Evolutionary conservation across 2,888 invertebrate species (phyloP).

Genomic region (Scaptomyza cyrtandrae): DNA sequence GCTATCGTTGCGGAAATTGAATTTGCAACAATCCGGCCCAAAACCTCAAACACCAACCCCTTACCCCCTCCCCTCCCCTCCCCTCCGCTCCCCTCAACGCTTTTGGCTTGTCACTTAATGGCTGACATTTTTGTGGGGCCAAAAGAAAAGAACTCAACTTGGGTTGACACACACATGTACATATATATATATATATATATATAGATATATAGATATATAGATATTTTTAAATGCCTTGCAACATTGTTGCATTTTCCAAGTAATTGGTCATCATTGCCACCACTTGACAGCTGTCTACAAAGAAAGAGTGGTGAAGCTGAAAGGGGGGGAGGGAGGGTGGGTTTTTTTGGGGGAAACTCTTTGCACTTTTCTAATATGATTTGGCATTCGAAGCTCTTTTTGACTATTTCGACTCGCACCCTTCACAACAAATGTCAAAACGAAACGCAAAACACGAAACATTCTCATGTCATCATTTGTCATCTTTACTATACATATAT

Average conservation of each 20-base stretch:
- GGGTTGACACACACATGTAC: background rate
- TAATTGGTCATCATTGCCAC: slow-evolving; percentile 72
- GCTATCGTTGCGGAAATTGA: slow-evolving; percentile 67
- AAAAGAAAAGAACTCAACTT: slow-evolving; percentile 18
- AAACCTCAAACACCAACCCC: background rate
- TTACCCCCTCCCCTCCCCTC: background rate
- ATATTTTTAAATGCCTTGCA: slow-evolving; percentile 40
- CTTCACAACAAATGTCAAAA: slow-evolving; percentile 42
- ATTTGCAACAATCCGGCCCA: slow-evolving; percentile 57
- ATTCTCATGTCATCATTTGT: slow-evolving; percentile 46
- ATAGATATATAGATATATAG: too few species aligned
- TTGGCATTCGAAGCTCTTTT: slow-evolving; percentile 19
- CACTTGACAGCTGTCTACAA: slow-evolving; percentile 53
- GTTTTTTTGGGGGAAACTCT: too few species aligned
- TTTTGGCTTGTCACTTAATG: slow-evolving; percentile 47
- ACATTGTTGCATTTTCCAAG: slow-evolving; percentile 77
- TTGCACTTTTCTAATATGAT: slow-evolving; percentile 42
- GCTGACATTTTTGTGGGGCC: slow-evolving; percentile 47
- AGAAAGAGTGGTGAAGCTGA: too few species aligned
- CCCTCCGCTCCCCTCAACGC: background rate
- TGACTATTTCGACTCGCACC: slow-evolving; percentile 49
- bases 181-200: too few species aligned
- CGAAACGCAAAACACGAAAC: slow-evolving; percentile 13
- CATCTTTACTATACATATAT: slow-evolving; percentile 9
- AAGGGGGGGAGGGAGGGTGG: background rate